Percentiles rank a stretch among this genome's conserved stretches.
Evolutionary conservation across 2,888 invertebrate species (phyloP).

Genomic region (Argyra leucocephala): DNA sequence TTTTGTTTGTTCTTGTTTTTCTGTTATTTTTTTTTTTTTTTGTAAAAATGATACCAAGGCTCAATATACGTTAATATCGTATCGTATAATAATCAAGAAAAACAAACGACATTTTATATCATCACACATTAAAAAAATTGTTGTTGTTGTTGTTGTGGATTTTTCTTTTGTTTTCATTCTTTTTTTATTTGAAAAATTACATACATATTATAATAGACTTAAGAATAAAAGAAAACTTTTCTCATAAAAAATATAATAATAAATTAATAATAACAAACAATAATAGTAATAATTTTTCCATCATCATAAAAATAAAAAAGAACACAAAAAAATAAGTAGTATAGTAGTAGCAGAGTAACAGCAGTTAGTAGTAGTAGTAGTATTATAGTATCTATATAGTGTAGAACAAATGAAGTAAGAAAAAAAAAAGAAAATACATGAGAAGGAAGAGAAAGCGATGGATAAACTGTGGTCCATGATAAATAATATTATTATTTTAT

Average conservation of each 20-base stretch:
- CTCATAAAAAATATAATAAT: conserved; percentile 6
- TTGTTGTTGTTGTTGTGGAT: background rate
- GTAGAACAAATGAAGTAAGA: background rate
- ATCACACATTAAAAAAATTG: background rate
- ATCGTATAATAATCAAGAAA: background rate
- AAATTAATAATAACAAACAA: conserved; percentile 6
- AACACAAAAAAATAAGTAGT: background rate
- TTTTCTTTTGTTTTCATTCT: background rate
- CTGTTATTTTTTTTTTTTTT: background rate
- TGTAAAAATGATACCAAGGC: background rate
- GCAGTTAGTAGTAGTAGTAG: no score
- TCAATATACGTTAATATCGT: background rate
- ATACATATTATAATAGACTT: background rate
- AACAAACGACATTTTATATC: conserved; percentile 3
- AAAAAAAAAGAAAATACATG: background rate
- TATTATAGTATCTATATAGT: background rate
- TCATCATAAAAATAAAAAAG: background rate
- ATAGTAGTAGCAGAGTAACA: background rate
- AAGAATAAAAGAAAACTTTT: background rate
- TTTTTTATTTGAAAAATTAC: no score
- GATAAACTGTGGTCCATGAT: background rate
- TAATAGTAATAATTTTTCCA: conserved; percentile 6
- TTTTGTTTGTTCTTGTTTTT: background rate
- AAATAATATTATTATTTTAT: background rate
- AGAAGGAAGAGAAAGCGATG: background rate